Conservation (phyloP, 53 echinoderm and acorn worm genomes). For the Henricia sp. region DNA sequence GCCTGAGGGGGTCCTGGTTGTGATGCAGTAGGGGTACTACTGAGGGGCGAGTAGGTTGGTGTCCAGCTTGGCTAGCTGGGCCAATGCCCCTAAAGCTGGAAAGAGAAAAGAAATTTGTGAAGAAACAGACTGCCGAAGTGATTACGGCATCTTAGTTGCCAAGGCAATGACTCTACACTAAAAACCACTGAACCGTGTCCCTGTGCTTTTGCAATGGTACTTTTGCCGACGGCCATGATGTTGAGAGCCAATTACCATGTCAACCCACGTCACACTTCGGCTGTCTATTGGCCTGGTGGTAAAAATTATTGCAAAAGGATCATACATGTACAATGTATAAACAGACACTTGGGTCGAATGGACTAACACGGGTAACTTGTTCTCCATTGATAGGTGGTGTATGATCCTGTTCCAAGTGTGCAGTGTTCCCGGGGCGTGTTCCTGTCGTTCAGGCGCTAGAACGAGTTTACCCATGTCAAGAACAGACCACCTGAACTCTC, state of each 20-base stretch:
- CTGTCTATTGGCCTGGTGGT: not conserved
- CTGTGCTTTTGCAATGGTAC: too few relatives aligned
- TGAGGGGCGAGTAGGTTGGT: not conserved
- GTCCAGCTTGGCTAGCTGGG: constrained; percentile 35
- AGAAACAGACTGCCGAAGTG: too few relatives aligned
- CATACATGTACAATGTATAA: not conserved
- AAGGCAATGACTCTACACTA: too few relatives aligned
- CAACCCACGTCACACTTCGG: too few relatives aligned
- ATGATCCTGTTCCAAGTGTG: too few relatives aligned
- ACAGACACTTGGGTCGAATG: not conserved
- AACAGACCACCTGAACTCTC: too few relatives aligned
- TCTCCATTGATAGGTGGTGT: not conserved
- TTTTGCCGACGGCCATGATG: too few relatives aligned
- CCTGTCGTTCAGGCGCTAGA: not conserved
- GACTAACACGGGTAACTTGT: not conserved
- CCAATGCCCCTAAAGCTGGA: not conserved
- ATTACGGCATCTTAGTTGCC: too few relatives aligned
- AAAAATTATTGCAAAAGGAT: not conserved
- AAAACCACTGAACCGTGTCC: too few relatives aligned
- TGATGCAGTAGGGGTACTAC: not conserved
- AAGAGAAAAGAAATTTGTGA: not conserved
- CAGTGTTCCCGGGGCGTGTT: not conserved
- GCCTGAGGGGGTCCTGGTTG: not conserved
- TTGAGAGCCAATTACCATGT: too few relatives aligned
- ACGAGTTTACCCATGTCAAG: too few relatives aligned